phyloP scores from a whole-genome alignment of 1,140 invertebrate species.

The Antheraea pernyi region DNA sequence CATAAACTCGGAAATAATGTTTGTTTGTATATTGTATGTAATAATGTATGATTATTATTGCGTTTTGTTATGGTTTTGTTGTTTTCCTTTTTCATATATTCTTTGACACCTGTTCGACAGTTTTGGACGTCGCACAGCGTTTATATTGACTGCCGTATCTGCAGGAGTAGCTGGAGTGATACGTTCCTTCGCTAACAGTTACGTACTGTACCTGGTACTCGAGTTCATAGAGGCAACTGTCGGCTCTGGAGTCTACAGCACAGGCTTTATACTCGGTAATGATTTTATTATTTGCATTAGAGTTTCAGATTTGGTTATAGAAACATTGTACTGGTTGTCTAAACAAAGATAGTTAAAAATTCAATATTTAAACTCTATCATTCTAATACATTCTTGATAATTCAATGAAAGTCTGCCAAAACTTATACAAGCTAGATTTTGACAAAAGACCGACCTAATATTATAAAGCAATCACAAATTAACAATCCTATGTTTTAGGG shows the following conservation, averaged over 20 bases:
- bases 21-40: no score
- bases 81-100: not conserved
- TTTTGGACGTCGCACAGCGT: slow-evolving; percentile 36
- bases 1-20: no score
- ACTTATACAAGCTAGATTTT: no score
- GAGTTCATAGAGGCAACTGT: slow-evolving; percentile 39
- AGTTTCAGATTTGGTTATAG: not conserved
- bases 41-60: no score
- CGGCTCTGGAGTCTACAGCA: slow-evolving; percentile 38
- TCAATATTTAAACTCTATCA: no score
- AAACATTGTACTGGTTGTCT: no score
- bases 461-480: no score
- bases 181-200: slow-evolving; percentile 25
- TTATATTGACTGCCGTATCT: slow-evolving; percentile 33
- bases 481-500: no score
- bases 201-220: slow-evolving; percentile 34
- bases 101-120: slow-evolving; percentile 42
- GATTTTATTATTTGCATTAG: not conserved
- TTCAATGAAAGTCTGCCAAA: no score
- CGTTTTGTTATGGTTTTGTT: not conserved
- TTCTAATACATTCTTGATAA: no score
- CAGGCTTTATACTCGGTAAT: slow-evolving; percentile 39
- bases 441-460: no score
- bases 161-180: slow-evolving; percentile 29
- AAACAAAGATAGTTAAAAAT: no score